Evolutionary conservation across 2,113 vertebrate genomes (phyloP).

Genomic region (Pyxicephalus adspersus): DNA sequence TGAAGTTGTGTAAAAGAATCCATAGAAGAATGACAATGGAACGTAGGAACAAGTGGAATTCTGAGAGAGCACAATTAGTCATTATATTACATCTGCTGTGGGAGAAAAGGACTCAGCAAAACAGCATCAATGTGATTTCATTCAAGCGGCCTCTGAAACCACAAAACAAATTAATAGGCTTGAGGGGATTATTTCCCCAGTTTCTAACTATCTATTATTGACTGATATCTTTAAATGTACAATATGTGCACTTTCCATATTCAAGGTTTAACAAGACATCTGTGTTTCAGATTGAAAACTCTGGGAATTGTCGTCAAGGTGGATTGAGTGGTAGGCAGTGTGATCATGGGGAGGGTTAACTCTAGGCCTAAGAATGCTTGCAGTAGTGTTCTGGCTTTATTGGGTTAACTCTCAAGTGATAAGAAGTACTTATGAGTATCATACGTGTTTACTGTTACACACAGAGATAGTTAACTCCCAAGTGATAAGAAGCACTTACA

Average conservation of each 20-base stretch:
- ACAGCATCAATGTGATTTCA: conserved; percentile 63
- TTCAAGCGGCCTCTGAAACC: conserved; percentile 59
- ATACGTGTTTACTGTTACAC: too few relatives aligned
- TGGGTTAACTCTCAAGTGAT: too few relatives aligned
- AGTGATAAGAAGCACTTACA: too few relatives aligned
- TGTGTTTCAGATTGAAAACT: too few relatives aligned
- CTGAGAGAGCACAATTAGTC: conserved; percentile 64
- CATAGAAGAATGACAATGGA: conserved; percentile 52
- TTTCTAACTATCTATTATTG: not conserved
- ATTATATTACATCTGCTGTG: conserved; percentile 65
- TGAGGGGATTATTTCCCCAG: conserved; percentile 60
- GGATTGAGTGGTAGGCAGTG: too few relatives aligned
- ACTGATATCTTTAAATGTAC: not conserved
- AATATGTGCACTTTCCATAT: not conserved
- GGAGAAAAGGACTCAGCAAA: conserved; percentile 67
- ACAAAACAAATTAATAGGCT: conserved; percentile 65
- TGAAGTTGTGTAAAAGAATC: conserved; percentile 65
- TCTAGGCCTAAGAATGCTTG: too few relatives aligned
- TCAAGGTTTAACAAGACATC: too few relatives aligned
- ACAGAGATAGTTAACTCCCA: too few relatives aligned
- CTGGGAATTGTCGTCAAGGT: too few relatives aligned
- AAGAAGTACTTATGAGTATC: too few relatives aligned
- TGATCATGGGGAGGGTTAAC: not conserved
- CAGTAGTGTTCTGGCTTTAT: too few relatives aligned
- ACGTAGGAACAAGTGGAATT: conserved; percentile 69